These are phyloP conservation scores for Galerucella nymphaeae DNA, from an alignment of 2,888 invertebrate genomes.

Conservation along the genomic window DNA sequence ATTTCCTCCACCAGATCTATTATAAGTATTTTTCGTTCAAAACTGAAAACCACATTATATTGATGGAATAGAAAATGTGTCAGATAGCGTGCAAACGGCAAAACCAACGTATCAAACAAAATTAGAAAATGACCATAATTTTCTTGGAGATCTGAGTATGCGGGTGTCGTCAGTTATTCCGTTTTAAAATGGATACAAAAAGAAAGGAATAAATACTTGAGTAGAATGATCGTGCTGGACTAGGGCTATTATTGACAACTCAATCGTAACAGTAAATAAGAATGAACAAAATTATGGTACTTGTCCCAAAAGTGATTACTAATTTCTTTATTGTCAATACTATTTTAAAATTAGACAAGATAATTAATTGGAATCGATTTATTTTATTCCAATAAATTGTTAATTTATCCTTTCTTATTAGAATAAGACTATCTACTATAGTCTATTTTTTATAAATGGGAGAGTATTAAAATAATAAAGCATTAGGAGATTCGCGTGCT, in stretches of 20 bases:
- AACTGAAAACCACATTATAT: not conserved
- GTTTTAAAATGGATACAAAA: not conserved
- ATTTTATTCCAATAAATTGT: not conserved
- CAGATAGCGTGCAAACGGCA: constrained; percentile 6
- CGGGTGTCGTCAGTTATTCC: constrained; percentile 16
- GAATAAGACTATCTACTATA: too few species aligned
- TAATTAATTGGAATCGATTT: not conserved
- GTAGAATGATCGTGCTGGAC: not conserved
- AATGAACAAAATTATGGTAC: constrained; percentile 4
- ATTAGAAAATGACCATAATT: constrained; percentile 17
- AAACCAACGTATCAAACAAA: constrained; percentile 12
- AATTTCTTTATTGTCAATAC: not conserved
- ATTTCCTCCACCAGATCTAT: not conserved
- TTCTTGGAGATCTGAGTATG: not conserved
- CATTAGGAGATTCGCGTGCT: too few species aligned
- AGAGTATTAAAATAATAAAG: too few species aligned
- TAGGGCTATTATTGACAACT: not conserved
- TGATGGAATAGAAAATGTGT: constrained; percentile 4
- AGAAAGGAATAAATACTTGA: not conserved
- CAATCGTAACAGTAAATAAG: constrained; percentile 3
- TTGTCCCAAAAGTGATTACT: not conserved
- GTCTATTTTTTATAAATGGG: too few species aligned
- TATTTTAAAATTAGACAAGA: not conserved
- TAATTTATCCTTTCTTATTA: too few species aligned
- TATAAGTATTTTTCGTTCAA: not conserved